phyloP scores from a whole-genome alignment of 1,140 invertebrate genomes.

The Parasteatoda tepidariorum region DNA sequence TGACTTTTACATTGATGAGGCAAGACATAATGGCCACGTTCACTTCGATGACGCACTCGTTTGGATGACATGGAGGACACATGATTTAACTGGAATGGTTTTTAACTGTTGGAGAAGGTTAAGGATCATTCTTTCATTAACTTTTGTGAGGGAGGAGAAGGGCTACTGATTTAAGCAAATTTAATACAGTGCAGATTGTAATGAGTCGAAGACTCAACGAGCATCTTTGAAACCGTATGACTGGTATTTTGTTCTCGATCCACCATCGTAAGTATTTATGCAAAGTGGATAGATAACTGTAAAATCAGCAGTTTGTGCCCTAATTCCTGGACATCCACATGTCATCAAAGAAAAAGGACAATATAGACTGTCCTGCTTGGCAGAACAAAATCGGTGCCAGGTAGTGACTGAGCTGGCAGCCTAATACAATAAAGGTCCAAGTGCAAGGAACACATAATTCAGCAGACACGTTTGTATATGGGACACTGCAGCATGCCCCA shows the following conservation, averaged over 20 bases:
- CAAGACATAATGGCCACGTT: background rate
- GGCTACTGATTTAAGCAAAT: background rate
- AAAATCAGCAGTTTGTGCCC: background rate
- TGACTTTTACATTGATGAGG: background rate
- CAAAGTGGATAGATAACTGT: background rate
- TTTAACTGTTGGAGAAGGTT: background rate
- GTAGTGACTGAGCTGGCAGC: too few species aligned
- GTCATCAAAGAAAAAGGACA: background rate
- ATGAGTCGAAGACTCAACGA: background rate
- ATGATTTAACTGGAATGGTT: background rate
- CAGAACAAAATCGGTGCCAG: too few species aligned
- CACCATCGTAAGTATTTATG: background rate
- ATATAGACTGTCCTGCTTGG: too few species aligned
- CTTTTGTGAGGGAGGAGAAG: background rate
- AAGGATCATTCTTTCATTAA: background rate
- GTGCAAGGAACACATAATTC: too few species aligned
- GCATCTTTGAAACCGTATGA: background rate
- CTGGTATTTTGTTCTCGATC: background rate
- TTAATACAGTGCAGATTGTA: background rate
- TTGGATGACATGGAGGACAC: background rate
- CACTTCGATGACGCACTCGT: background rate
- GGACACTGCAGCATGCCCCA: too few species aligned
- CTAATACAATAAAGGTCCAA: too few species aligned
- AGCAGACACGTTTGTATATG: too few species aligned
- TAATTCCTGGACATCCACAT: background rate